Conservation (phyloP, 1,140 invertebrate species). For the Listronotus oregonensis region DNA sequence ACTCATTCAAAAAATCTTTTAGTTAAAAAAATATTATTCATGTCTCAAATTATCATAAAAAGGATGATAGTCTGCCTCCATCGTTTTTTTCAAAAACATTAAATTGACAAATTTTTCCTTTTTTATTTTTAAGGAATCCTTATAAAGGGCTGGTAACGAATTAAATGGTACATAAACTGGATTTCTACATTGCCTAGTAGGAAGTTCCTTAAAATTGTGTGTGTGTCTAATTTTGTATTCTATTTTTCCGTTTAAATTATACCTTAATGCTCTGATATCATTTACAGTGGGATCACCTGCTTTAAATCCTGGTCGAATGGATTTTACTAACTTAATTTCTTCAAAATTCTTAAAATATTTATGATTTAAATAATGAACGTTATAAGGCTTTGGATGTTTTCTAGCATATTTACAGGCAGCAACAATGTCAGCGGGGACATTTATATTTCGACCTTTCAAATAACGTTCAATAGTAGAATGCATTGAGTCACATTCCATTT, state of each 20-base stretch:
- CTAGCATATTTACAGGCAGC: constrained; percentile 42
- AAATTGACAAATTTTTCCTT: too few species aligned
- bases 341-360: constrained; percentile 26
- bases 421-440: constrained; percentile 44
- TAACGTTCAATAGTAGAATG: constrained; percentile 47
- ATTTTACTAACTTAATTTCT: constrained; percentile 11
- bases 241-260: not conserved
- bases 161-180: too few species aligned
- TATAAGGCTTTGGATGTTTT: constrained; percentile 32
- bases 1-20: too few species aligned
- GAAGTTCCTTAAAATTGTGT: too few species aligned
- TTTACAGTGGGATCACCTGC: constrained; percentile 21
- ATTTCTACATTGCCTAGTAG: too few species aligned
- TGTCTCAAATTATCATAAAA: too few species aligned
- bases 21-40: too few species aligned
- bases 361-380: constrained; percentile 30
- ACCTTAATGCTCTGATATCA: constrained; percentile 7
- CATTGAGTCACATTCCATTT: constrained; percentile 52
- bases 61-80: too few species aligned
- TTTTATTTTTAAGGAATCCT: too few species aligned
- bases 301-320: constrained; percentile 19
- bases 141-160: too few species aligned
- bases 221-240: too few species aligned
- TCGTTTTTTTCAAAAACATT: too few species aligned
- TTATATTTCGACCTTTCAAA: constrained; percentile 38